Conservation (phyloP, 1,140 invertebrate genomes). For the Epicauta chinensis region DNA sequence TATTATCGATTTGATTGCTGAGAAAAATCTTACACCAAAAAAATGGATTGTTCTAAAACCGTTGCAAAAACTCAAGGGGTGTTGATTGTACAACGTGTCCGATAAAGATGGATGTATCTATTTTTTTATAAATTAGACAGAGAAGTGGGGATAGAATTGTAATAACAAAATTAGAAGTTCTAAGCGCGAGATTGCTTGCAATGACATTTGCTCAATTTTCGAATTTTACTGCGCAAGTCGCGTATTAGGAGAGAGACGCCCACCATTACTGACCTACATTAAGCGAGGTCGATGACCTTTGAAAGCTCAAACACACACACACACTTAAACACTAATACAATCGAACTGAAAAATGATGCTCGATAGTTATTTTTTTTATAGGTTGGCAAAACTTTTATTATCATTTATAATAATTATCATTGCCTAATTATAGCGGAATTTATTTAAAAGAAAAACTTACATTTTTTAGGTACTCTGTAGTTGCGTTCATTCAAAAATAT, state of each 20-base stretch:
- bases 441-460: conserved; percentile 16
- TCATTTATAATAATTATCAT: not conserved
- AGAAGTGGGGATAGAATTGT: not conserved
- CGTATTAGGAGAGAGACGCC: conserved; percentile 28
- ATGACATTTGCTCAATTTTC: conserved; percentile 24
- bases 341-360: conserved; percentile 27
- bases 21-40: too few relatives aligned
- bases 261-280: conserved; percentile 43
- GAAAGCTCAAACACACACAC: conserved; percentile 16
- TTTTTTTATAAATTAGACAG: too few relatives aligned
- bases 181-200: conserved; percentile 16
- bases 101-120: too few relatives aligned
- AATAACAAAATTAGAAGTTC: conserved; percentile 18
- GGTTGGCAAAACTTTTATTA: conserved; percentile 5
- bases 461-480: conserved; percentile 24
- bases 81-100: too few relatives aligned
- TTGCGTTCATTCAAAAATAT: not conserved
- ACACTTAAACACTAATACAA: conserved; percentile 8
- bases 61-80: too few relatives aligned
- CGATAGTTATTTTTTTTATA: conserved; percentile 11
- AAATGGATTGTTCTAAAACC: too few relatives aligned
- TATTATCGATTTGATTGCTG: too few relatives aligned
- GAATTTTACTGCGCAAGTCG: conserved; percentile 30
- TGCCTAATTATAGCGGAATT: not conserved
- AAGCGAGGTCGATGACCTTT: conserved; percentile 36